phyloP scores from a whole-genome alignment of 2,888 invertebrate genomes.

The Orthosia gracilis region DNA sequence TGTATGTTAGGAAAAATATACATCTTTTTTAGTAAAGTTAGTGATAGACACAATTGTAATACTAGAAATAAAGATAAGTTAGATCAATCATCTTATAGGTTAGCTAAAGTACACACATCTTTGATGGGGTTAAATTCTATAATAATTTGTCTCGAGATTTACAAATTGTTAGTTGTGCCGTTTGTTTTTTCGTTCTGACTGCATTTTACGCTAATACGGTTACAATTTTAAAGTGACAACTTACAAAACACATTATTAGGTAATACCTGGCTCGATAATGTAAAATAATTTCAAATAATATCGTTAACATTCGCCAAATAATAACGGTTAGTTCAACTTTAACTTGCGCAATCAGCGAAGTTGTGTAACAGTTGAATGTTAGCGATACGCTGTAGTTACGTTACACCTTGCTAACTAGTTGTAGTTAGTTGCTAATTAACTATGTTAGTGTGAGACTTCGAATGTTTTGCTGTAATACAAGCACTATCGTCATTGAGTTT shows the following conservation, averaged over 20 bases:
- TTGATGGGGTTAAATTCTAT: too few species aligned
- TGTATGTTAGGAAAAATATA: too few species aligned
- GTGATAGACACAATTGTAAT: too few species aligned
- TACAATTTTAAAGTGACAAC: background rate
- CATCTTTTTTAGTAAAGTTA: too few species aligned
- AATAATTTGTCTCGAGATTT: too few species aligned
- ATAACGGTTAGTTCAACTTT: constrained; percentile 24
- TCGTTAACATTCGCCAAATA: constrained; percentile 16
- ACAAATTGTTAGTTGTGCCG: too few species aligned
- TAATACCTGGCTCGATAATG: background rate
- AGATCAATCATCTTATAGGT: too few species aligned
- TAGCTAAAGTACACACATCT: too few species aligned
- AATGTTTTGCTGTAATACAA: background rate
- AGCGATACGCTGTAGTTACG: constrained; percentile 11
- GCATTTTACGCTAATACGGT: too few species aligned
- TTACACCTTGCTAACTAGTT: constrained; percentile 26
- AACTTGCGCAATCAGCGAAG: constrained; percentile 24
- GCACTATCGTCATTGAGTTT: too few species aligned
- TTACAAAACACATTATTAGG: background rate
- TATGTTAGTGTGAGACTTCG: background rate
- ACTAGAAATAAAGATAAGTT: too few species aligned
- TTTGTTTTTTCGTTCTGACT: too few species aligned
- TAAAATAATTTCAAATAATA: constrained; percentile 2
- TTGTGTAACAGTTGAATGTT: constrained; percentile 16
- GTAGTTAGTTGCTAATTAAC: constrained; percentile 27